These are phyloP conservation scores for Augochlora pura DNA, from an alignment of 1,140 invertebrate genomes.

Conservation along the genomic window DNA sequence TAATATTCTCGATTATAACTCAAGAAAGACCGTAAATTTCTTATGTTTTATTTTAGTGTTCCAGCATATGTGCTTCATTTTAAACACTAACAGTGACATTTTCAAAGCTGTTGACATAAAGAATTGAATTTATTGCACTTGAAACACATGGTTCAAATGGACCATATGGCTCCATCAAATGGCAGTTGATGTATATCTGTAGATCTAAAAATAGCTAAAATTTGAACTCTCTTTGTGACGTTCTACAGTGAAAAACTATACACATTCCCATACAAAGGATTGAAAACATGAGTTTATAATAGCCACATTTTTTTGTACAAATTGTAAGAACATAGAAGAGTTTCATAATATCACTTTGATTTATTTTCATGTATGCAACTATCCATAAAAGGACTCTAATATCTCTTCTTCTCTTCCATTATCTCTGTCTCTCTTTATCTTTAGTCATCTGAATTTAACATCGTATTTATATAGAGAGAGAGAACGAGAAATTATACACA, in stretches of 20 bases:
- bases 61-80: neutral
- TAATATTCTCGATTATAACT: neutral
- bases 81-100: neutral
- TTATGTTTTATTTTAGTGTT: neutral
- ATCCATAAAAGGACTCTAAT: neutral
- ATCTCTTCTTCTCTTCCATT: neutral
- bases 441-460: too few species aligned
- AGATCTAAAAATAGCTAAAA: conserved; percentile 60
- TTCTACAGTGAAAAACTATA: neutral
- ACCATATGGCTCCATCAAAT: conserved; percentile 60
- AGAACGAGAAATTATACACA: too few species aligned
- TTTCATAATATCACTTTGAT: neutral
- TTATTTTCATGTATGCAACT: neutral
- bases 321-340: neutral
- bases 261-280: neutral
- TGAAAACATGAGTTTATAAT: neutral
- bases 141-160: conserved; percentile 56
- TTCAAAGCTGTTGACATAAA: neutral
- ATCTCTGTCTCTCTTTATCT: neutral
- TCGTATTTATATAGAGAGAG: neutral
- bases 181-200: conserved; percentile 47
- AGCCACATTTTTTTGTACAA: neutral
- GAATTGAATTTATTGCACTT: conserved; percentile 5
- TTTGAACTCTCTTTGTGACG: conserved; percentile 2
- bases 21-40: neutral